A percentile compares a stretch with the other conserved stretches of the same genome.
Evolutionary conservation across 2,113 vertebrate species (phyloP).

Genomic region (Vombatus ursinus): DNA sequence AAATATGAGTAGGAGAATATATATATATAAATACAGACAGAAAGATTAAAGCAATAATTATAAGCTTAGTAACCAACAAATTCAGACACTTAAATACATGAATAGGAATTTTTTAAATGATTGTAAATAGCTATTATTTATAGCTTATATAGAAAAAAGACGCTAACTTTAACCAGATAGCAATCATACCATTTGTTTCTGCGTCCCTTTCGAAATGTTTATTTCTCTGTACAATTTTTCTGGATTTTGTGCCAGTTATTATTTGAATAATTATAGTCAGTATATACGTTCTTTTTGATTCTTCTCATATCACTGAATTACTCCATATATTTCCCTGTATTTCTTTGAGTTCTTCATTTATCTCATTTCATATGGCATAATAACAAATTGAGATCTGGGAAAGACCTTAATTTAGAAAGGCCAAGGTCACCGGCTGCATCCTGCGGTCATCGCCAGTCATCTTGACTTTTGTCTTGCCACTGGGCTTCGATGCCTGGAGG

Average conservation of each 20-base stretch:
- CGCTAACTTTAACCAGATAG: not conserved
- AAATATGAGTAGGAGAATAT: not conserved
- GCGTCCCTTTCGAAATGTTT: not conserved
- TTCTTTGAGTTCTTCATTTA: not conserved
- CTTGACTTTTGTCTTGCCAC: not conserved
- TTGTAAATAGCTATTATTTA: not conserved
- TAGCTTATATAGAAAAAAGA: not conserved
- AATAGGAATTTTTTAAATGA: not conserved
- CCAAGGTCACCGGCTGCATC: not conserved
- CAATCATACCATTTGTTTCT: not conserved
- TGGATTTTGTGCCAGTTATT: not conserved
- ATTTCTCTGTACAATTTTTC: not conserved
- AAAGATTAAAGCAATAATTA: not conserved
- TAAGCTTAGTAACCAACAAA: not conserved
- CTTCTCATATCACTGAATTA: not conserved
- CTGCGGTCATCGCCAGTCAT: no score
- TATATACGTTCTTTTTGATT: not conserved
- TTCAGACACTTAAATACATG: not conserved
- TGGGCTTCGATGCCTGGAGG: not conserved
- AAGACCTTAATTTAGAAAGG: not conserved
- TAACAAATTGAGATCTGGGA: not conserved
- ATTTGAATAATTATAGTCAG: not conserved
- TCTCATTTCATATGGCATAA: not conserved
- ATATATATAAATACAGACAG: not conserved
- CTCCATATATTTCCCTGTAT: not conserved